Conservation (phyloP, 2,888 invertebrate species). For the Mycalesis mineus region DNA sequence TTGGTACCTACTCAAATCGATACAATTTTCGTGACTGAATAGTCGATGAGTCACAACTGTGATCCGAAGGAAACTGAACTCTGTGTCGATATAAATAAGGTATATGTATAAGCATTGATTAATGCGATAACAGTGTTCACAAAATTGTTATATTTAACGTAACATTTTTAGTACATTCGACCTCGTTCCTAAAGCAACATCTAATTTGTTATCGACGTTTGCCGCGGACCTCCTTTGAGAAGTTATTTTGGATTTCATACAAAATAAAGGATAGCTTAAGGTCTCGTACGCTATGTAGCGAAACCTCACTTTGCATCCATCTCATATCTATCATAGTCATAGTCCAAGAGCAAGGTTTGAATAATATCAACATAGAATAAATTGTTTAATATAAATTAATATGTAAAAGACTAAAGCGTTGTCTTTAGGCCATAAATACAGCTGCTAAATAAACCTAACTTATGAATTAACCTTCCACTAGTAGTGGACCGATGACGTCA, state of each 20-base stretch:
- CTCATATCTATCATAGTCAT: no score
- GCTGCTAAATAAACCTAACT: conserved; percentile 16
- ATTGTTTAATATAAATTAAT: not conserved
- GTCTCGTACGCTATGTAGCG: no score
- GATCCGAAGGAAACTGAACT: conserved; percentile 32
- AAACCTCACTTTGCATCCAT: no score
- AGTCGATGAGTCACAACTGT: conserved; percentile 48
- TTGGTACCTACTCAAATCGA: conserved; percentile 50
- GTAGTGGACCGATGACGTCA: not conserved
- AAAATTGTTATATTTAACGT: conserved; percentile 27
- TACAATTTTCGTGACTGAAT: conserved; percentile 52
- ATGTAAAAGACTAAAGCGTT: conserved; percentile 13
- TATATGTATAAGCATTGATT: conserved; percentile 12
- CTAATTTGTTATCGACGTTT: not conserved
- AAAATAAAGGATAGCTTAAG: not conserved
- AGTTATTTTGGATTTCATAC: not conserved
- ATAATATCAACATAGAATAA: not conserved
- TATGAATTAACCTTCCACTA: not conserved
- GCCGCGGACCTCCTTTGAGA: not conserved
- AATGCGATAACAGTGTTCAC: conserved; percentile 14
- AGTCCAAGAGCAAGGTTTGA: no score
- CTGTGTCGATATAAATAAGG: conserved; percentile 39
- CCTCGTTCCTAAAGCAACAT: conserved; percentile 17
- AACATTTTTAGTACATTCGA: conserved; percentile 22
- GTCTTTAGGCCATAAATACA: conserved; percentile 25